Base-by-base conservation (phyloP, 2,797 vertebrate genomes). In the Babyrousa celebensis region DNA sequence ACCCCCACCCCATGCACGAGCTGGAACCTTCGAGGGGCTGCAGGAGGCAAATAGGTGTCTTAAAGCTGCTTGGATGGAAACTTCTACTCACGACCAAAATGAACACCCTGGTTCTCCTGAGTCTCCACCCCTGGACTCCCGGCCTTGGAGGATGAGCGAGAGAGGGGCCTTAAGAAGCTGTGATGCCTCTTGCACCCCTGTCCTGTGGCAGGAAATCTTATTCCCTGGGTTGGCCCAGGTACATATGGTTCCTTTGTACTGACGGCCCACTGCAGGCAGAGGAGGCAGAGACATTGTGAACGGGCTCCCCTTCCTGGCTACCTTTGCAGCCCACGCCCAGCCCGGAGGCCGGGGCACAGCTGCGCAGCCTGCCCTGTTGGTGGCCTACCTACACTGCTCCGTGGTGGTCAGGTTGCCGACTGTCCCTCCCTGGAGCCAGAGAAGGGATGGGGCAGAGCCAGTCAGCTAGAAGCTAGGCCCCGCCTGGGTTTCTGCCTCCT, bases 401-500 rank as follows among this genome's bases (percentile, higher is more conserved):
- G 52, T 6, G 40, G 83, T 0, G 0, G 27, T 29, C 5, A 48
- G 58, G 87, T 78, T 17, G 36, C 77, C 43, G 87, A 95, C 95
- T 74, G 14, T 58, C 36, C 54, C 21, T 63, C 87, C 74, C 48
- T 0, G n/a, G 58, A 56, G 78, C 79, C 54, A 11, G 86, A 0
- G 7, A 29, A 54, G 56, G 17, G 56, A 6, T 18, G 16, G 56
- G 9, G 77, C 67, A 62, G 91, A 89, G 71, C 90, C 52, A 72
- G 95, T 97, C 90, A 63, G 70, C 78, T 86, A 90, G 97, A 97
- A 97, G 96, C 84, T 15, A 0, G 40, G 72, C 94, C 95, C 85
- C 20, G 96, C 90, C 92, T 70, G 97, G 43, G 98, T 98, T 98
- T 96, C 85, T 89, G 98, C 95, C 96, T 98, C 85, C 94, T 99